phyloP scores from a whole-genome alignment of 2,888 invertebrate species.

The Ptilodon capucinus region DNA sequence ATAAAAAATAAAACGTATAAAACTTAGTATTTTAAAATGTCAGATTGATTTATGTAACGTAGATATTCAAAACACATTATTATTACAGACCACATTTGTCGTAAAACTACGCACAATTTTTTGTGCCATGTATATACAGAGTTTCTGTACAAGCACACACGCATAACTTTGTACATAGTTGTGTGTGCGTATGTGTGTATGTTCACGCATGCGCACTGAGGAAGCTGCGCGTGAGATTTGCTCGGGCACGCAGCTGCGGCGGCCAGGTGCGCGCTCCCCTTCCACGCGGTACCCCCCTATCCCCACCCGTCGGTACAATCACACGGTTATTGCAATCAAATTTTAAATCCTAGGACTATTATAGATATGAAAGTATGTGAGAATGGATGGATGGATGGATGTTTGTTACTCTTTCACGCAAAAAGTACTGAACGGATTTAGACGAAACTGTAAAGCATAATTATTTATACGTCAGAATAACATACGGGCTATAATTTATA shows the following conservation, averaged over 20 bases:
- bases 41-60: neutral
- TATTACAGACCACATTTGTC: neutral
- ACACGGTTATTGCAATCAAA: conserved; percentile 18
- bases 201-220: conserved; percentile 71
- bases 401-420: too few species aligned
- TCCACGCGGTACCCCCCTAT: conserved; percentile 47
- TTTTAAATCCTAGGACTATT: too few species aligned
- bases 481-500: too few species aligned
- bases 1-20: too few species aligned
- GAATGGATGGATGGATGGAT: too few species aligned
- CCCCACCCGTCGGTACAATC: conserved; percentile 56
- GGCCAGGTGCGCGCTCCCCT: conserved; percentile 76
- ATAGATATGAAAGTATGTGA: too few species aligned
- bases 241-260: conserved; percentile 76
- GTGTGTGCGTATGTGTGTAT: conserved; percentile 34
- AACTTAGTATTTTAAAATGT: too few species aligned
- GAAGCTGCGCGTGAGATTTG: conserved; percentile 82
- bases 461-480: too few species aligned
- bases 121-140: conserved; percentile 14
- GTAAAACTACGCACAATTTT: conserved; percentile 17
- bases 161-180: conserved; percentile 1
- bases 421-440: too few species aligned
- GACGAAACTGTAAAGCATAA: too few species aligned
- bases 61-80: neutral
- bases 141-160: conserved; percentile 17